Evolutionary conservation across 2,888 invertebrate genomes (phyloP), one percentile per base, ranked within the genome.

Genomic region (Acanthopleura granulata): DNA sequence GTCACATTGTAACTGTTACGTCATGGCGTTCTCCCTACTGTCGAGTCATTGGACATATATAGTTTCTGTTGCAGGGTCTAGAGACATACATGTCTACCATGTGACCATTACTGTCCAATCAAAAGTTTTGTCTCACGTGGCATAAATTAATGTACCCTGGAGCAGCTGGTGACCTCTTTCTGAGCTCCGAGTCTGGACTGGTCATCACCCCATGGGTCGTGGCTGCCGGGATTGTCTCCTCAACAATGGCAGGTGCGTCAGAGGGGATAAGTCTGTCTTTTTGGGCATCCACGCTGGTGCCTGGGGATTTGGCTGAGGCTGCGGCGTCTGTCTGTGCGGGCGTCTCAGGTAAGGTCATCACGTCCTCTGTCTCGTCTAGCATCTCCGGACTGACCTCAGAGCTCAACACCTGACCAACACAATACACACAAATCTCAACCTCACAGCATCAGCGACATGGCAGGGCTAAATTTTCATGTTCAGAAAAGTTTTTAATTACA

Each of bases 301-400:
- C 71, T 16, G 72, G 30, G 49, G 62, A 4, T 62, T 74, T 12
- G 62, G 74, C 25, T 4, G 72, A 69, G 15, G 78, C 72, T 40
- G 72, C 76, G 9, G 72, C 78, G 72, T 57, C 4, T 40, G 40
- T 40, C 40, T 40, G 40, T 40, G 40, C 40, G 57, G 57, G 1
- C 73, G 30, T 51, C n/a, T 29, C 29, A 15, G 50, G 16, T 25
- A 22, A 25, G 14, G 74, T 72, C 25, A 72, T 57, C 25, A 75
- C 29, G n/a, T 72, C 71, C 30, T 61, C 73, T 40, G 75, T 72
- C 30, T 79, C 78, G 3, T 82, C 78, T 49, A 76, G 72, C 86
- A 84, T 86, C 18, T 84, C 85, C 22, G 81, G 79, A 72, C 82
- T 85, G 27, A 78, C 75, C 61, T 85, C 84, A 25, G 85, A 82